Conservation (phyloP, 2,113 vertebrate species). For the Girardinichthys multiradiatus region DNA sequence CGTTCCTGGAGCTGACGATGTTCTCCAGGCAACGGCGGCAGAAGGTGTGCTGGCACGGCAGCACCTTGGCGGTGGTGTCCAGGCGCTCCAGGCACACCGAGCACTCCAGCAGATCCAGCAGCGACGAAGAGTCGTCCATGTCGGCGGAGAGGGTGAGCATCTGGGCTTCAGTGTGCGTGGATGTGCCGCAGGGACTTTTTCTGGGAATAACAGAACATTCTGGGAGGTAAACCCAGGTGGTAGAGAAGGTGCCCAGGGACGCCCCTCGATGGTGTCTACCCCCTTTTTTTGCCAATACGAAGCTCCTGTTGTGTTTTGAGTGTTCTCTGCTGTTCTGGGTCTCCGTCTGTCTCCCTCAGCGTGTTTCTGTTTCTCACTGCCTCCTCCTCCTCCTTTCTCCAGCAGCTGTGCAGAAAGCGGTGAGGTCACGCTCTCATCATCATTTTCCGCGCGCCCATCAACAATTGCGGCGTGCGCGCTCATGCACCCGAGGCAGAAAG, state of each 20-base stretch:
- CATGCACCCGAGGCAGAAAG: conserved; percentile 32
- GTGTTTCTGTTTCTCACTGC: conserved; percentile 33
- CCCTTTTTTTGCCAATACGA: neutral
- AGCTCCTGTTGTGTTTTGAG: conserved; percentile 28
- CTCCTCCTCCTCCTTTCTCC: conserved; percentile 33
- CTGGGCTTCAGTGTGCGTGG: conserved; percentile 69
- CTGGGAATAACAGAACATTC: conserved; percentile 63
- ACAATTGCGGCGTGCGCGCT: conserved; percentile 59
- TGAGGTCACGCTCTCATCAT: conserved; percentile 81
- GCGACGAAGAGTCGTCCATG: conserved; percentile 96
- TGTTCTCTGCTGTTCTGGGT: conserved; percentile 25
- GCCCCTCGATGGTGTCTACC: conserved; percentile 38
- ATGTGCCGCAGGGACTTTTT: conserved; percentile 58
- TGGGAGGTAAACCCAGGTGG: conserved; percentile 42
- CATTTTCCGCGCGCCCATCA: conserved; percentile 60
- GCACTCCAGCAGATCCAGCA: conserved; percentile 94
- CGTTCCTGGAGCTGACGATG: conserved; percentile 92
- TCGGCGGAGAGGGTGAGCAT: conserved; percentile 74
- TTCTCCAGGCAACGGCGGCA: conserved; percentile 96
- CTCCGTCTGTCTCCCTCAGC: conserved; percentile 27
- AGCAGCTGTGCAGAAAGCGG: conserved; percentile 78
- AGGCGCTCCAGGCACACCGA: conserved; percentile 95
- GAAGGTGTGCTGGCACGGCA: conserved; percentile 97
- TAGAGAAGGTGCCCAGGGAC: conserved; percentile 43
- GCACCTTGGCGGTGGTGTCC: conserved; percentile 93